These are phyloP conservation scores for Nymphicus hollandicus DNA, from an alignment of 2,113 vertebrate species.

Conservation along the genomic window DNA sequence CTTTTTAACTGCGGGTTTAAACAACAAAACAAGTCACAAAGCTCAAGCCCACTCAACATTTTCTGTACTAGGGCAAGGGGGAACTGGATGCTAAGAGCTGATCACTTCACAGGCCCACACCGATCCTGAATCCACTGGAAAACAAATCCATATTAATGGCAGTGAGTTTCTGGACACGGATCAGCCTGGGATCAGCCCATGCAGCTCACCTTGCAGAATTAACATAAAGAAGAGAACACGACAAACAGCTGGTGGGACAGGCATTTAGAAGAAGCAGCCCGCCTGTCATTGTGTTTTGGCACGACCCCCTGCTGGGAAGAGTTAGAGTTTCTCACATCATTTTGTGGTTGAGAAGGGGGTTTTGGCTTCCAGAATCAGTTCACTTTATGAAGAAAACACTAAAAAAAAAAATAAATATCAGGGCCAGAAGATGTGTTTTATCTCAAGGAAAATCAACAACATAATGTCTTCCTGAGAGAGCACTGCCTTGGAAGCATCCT, in stretches of 20 bases:
- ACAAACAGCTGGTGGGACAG: not conserved
- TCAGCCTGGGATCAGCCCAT: not conserved
- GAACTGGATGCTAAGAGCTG: not conserved
- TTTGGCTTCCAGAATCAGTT: not conserved
- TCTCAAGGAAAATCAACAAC: not conserved
- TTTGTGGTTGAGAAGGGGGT: not conserved
- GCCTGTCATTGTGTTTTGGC: not conserved
- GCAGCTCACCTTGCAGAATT: not conserved
- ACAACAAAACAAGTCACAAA: not conserved
- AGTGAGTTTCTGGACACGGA: not conserved
- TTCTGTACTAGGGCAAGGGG: not conserved
- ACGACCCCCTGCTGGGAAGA: not conserved
- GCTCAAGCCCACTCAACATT: not conserved
- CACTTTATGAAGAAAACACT: not conserved
- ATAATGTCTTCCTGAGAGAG: not conserved
- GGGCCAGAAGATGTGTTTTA: not conserved
- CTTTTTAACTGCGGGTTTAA: not conserved
- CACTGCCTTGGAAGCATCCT: not conserved
- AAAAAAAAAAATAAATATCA: not conserved
- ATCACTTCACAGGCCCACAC: not conserved
- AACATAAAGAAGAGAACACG: not conserved
- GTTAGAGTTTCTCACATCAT: not conserved
- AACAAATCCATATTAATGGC: not conserved
- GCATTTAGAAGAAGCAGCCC: not conserved
- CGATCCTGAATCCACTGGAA: not conserved